phyloP scores from a whole-genome alignment of 1,140 invertebrate species.

The Lamellibrachia luymesi region DNA sequence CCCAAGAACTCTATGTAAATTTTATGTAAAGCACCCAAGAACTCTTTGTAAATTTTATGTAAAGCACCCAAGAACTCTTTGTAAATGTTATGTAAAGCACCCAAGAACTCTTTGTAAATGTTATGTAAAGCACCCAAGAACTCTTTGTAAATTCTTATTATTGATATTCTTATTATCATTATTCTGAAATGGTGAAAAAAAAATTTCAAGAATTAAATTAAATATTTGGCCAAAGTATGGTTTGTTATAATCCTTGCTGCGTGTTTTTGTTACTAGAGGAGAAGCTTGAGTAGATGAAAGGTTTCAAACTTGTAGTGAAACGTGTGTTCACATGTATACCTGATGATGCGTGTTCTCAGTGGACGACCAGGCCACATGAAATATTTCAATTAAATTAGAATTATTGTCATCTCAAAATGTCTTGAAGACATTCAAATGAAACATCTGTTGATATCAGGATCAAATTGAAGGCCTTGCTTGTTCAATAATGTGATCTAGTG shows the following conservation, averaged over 20 bases:
- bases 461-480: neutral
- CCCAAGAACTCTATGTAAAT: no score
- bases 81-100: no score
- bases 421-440: neutral
- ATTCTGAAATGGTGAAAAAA: neutral
- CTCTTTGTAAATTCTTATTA: no score
- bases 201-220: neutral
- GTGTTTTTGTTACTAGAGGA: slow-evolving; percentile 7
- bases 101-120: no score
- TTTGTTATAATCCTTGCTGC: slow-evolving; percentile 18
- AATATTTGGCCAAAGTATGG: slow-evolving; percentile 7
- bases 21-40: no score
- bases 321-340: neutral
- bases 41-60: no score
- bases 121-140: no score
- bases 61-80: no score
- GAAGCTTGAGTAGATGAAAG: slow-evolving; percentile 20
- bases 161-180: no score
- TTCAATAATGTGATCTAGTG: neutral
- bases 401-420: neutral
- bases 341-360: neutral
- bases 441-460: no score
- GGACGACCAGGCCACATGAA: neutral
- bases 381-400: neutral
- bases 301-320: neutral